These are phyloP conservation scores for Dipus sagitta DNA, from an alignment of 2,797 vertebrate species.

Conservation along the genomic window DNA sequence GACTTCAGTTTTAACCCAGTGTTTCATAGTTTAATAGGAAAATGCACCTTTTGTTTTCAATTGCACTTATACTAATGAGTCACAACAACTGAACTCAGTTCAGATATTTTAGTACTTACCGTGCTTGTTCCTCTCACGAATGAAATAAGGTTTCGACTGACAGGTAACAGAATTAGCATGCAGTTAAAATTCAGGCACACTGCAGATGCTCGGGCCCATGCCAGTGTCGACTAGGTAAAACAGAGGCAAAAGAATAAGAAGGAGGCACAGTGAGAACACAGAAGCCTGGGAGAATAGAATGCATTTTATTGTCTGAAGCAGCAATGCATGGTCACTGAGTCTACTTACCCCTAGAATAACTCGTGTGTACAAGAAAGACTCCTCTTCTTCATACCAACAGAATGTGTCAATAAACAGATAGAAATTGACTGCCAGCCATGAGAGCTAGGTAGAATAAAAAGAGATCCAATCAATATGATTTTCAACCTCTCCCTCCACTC, in stretches of 20 bases:
- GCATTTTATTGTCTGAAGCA: constrained; percentile 57
- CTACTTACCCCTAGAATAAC: constrained; percentile 91
- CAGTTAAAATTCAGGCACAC: constrained; percentile 91
- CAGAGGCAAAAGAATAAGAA: constrained; percentile 75
- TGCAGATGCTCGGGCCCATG: constrained; percentile 92
- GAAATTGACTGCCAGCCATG: constrained; percentile 89
- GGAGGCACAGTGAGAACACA: constrained; percentile 69
- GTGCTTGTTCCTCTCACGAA: constrained; percentile 88
- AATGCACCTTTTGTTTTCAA: background rate
- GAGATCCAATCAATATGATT: constrained; percentile 61
- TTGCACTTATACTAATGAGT: background rate
- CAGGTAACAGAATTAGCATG: constrained; percentile 90
- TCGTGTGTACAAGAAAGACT: constrained; percentile 90
- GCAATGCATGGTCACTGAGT: constrained; percentile 3
- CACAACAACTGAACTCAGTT: background rate
- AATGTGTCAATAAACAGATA: constrained; percentile 90
- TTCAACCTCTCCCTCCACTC: constrained; percentile 24
- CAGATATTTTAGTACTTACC: constrained; percentile 85
- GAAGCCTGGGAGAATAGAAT: constrained; percentile 51
- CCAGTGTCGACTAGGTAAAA: constrained; percentile 87
- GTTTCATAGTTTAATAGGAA: background rate
- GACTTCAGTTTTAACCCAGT: background rate
- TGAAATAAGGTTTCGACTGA: constrained; percentile 90
- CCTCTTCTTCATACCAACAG: constrained; percentile 87
- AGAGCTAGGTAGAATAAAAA: constrained; percentile 83